Conservation (phyloP, 2,797 vertebrate species). For the Microctenopoma stevenorrisi region DNA sequence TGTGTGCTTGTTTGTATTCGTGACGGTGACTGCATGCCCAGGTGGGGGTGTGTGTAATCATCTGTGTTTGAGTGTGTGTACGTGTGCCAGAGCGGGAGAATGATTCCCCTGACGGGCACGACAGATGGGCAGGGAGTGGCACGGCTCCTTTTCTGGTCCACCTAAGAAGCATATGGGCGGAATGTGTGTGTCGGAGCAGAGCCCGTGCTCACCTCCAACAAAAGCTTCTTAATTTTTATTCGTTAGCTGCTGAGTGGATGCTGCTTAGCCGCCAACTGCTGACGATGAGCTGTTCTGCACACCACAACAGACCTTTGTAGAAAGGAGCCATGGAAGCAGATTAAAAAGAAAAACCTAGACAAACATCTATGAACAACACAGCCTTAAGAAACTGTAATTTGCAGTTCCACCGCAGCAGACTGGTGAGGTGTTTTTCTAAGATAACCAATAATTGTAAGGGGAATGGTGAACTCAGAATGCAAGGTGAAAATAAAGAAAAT, state of each 20-base stretch:
- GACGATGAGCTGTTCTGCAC: neutral
- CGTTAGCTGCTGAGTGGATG: neutral
- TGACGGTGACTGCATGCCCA: constrained; percentile 1
- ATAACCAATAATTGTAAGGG: too few relatives aligned
- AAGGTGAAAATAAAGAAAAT: too few relatives aligned
- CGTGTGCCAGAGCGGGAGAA: constrained; percentile 33
- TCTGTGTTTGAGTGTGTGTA: constrained; percentile 17
- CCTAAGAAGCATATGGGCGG: constrained; percentile 34
- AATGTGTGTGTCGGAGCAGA: constrained; percentile 13
- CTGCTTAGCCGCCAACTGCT: neutral
- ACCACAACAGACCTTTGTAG: neutral
- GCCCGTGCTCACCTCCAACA: constrained; percentile 13
- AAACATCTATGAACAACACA: neutral
- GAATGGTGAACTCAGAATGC: too few relatives aligned
- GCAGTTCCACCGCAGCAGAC: neutral
- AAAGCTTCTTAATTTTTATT: constrained; percentile 22
- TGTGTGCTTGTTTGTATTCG: constrained; percentile 18
- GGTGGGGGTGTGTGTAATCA: neutral
- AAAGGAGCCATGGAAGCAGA: too few relatives aligned
- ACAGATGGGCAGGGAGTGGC: constrained; percentile 64
- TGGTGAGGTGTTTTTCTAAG: neutral
- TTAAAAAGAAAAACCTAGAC: too few relatives aligned
- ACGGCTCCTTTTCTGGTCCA: constrained; percentile 28
- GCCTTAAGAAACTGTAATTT: neutral
- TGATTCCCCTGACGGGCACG: constrained; percentile 41